Conservation (phyloP, 2,113 vertebrate genomes). For the Ovis canadensis region DNA sequence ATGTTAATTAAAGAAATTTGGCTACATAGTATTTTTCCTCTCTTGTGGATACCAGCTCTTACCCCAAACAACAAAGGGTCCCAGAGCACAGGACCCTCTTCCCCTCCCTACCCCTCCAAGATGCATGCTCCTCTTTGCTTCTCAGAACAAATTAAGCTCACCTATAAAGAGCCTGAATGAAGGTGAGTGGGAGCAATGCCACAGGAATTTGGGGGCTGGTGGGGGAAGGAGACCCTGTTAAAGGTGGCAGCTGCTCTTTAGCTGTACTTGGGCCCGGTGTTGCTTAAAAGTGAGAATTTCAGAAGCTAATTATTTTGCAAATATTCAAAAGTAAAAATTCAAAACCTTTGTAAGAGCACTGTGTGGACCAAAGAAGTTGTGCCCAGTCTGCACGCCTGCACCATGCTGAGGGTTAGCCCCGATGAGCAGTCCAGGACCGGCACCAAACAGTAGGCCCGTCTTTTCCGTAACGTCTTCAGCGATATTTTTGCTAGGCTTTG, state of each 20-base stretch:
- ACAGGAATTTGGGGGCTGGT: fast-evolving
- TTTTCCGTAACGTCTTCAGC: background rate
- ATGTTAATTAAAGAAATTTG: background rate
- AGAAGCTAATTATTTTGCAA: background rate
- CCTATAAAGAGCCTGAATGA: background rate
- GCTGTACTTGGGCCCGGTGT: background rate
- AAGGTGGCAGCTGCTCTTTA: background rate
- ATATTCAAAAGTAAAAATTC: background rate
- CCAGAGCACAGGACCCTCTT: background rate
- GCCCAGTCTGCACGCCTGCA: background rate
- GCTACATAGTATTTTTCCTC: background rate
- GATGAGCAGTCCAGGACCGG: background rate
- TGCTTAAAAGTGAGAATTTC: background rate
- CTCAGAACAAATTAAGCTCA: background rate
- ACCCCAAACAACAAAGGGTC: background rate
- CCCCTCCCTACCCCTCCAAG: background rate
- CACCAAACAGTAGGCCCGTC: background rate
- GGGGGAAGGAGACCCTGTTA: background rate
- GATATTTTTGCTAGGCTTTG: background rate
- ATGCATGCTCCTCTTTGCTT: background rate
- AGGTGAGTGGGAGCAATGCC: background rate
- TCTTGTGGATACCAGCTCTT: background rate
- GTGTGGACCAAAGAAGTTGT: background rate
- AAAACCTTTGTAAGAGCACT: background rate
- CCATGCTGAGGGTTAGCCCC: fast-evolving